A percentile compares a stretch with the other conserved stretches of the same genome.
phyloP scores from a whole-genome alignment of 2,888 invertebrate species.

The Drosophila cognata region DNA sequence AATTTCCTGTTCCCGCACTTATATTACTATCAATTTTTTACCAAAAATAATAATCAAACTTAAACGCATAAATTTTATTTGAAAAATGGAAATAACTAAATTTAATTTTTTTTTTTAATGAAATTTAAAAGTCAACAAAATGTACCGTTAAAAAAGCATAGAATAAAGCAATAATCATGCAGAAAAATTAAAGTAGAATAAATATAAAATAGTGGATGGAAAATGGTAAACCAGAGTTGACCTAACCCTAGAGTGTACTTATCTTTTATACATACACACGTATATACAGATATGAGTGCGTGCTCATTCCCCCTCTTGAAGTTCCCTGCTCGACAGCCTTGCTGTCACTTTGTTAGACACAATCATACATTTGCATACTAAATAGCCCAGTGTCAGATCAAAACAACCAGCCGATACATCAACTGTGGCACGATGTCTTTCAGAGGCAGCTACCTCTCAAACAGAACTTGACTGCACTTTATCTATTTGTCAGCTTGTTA shows the following conservation, averaged over 20 bases:
- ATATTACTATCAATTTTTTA: background rate
- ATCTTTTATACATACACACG: background rate
- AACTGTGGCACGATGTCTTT: constrained; percentile 22
- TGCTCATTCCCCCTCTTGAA: background rate
- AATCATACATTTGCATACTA: constrained; percentile 61
- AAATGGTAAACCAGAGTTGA: background rate
- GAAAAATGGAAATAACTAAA: background rate
- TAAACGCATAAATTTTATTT: background rate
- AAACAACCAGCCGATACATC: constrained; percentile 60
- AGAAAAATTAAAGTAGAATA: background rate
- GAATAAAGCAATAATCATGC: background rate
- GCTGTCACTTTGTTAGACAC: constrained; percentile 42
- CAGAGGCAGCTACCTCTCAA: constrained; percentile 23
- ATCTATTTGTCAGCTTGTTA: constrained; percentile 76
- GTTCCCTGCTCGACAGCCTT: background rate
- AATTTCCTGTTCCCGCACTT: constrained; percentile 57
- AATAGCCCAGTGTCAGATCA: constrained; percentile 59
- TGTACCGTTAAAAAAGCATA: background rate
- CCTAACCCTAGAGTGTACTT: constrained; percentile 4
- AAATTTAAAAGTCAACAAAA: background rate
- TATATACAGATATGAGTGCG: background rate
- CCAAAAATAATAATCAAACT: constrained; percentile 2
- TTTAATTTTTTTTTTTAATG: background rate
- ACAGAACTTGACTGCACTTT: constrained; percentile 61
- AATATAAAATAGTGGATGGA: background rate